A percentile compares a stretch with the other conserved stretches of the same genome.
Evolutionary conservation across 2,888 invertebrate species (phyloP).

Genomic region (Capitulum mitella): DNA sequence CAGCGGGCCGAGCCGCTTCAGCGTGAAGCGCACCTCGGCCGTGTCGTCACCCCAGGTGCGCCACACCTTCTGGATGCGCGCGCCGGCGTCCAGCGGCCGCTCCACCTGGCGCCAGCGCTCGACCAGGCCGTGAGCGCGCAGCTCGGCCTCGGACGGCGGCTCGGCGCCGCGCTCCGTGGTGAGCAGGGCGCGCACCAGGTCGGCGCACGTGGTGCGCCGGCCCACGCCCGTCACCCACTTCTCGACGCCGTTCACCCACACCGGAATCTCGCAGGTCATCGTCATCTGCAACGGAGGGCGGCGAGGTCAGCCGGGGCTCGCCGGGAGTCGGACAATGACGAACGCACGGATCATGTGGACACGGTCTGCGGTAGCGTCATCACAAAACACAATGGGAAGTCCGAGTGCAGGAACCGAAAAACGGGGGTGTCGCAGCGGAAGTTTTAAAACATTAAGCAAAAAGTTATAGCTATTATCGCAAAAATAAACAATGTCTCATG

Average conservation of each 20-base stretch:
- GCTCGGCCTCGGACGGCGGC: slow-evolving; percentile 39
- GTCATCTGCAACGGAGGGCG: not conserved
- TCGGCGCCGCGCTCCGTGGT: slow-evolving; percentile 43
- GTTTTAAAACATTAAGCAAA: too few relatives aligned
- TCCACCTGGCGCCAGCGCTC: slow-evolving; percentile 68
- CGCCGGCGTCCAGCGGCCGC: slow-evolving; percentile 37
- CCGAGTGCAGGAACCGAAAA: too few relatives aligned
- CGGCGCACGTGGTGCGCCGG: slow-evolving; percentile 67
- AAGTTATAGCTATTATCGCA: too few relatives aligned
- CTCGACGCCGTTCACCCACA: slow-evolving; percentile 66
- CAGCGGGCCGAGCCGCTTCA: slow-evolving; percentile 29
- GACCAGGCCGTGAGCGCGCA: slow-evolving; percentile 59
- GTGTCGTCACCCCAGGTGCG: slow-evolving; percentile 34
- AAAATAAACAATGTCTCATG: too few relatives aligned
- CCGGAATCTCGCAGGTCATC: slow-evolving; percentile 53
- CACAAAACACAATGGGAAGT: too few relatives aligned
- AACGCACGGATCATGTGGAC: too few relatives aligned
- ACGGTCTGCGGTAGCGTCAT: too few relatives aligned
- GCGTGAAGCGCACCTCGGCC: slow-evolving; percentile 33
- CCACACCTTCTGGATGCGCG: slow-evolving; percentile 30
- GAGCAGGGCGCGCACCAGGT: slow-evolving; percentile 65
- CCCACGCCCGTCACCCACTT: slow-evolving; percentile 73
- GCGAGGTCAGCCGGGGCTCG: not conserved
- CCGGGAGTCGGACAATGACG: too few relatives aligned
- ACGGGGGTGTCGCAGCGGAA: too few relatives aligned